Percentiles rank a stretch among this genome's conserved stretches.
phyloP scores from a whole-genome alignment of 2,113 vertebrate genomes.

The Pseudois nayaur region DNA sequence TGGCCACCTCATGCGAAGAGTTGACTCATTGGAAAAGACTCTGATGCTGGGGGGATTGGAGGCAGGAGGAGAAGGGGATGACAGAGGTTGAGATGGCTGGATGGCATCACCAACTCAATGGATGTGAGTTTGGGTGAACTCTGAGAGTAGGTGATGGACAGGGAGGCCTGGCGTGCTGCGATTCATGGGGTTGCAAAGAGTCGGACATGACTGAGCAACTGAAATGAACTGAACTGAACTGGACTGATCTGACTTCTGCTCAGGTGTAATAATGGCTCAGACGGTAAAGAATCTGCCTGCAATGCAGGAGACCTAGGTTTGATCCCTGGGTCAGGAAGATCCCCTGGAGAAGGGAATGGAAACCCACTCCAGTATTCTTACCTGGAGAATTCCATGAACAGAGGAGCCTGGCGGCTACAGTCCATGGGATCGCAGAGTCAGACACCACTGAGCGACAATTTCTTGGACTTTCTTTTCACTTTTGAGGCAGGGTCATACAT shows the following conservation, averaged over 20 bases:
- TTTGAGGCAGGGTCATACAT: not conserved
- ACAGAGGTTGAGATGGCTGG: too few relatives aligned
- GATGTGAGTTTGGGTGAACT: too few relatives aligned
- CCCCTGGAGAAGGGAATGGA: not conserved
- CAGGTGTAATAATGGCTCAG: not conserved
- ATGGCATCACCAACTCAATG: too few relatives aligned
- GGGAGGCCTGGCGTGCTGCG: too few relatives aligned
- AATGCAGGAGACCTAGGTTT: not conserved
- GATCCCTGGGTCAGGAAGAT: not conserved
- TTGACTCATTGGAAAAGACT: too few relatives aligned
- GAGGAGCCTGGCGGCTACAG: rapidly evolving
- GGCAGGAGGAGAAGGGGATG: too few relatives aligned
- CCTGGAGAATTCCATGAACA: not conserved
- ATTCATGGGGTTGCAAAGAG: too few relatives aligned
- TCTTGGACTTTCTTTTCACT: not conserved
- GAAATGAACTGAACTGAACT: too few relatives aligned
- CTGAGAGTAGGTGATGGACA: too few relatives aligned
- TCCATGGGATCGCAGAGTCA: not conserved
- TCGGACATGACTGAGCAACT: too few relatives aligned
- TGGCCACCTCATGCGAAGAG: too few relatives aligned
- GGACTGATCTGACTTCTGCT: not conserved
- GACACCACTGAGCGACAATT: not conserved
- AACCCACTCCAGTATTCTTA: not conserved
- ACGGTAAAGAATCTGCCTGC: not conserved
- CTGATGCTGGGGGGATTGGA: too few relatives aligned